Base-by-base conservation (phyloP, 2,113 vertebrate species). In the Pterocles burchelli region DNA sequence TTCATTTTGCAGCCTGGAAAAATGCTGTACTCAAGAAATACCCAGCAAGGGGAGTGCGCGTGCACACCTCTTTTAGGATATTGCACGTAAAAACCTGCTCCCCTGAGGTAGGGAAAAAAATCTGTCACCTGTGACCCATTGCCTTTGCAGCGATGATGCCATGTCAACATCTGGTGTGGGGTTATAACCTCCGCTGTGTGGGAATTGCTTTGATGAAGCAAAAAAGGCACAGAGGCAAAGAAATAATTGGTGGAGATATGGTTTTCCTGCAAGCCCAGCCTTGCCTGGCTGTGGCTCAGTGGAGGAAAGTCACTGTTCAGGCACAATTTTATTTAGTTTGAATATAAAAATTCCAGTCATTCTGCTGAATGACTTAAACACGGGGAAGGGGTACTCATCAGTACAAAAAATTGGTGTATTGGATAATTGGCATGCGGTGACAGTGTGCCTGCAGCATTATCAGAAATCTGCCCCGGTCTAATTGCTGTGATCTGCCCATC, bases 1-100 rank as follows among this genome's bases (percentile, higher is more conserved):
- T 91, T 84, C 16, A 1, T 66, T 75, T 41, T 0, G 2, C 26
- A 45, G 17, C 52, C 68, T 59, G n/a, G 61, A 67, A 87, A 79
- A 91, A 52, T 15, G 29, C 62, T 2, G 0, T 72, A 33, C 62
- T 51, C 36, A 20, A 51, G 80, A 76, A 66, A 68, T 36, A 43
- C 19, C 29, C 12, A 13, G 31, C 22, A 20, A 79, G 52, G 58
- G 72, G 54, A 82, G 24, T 6, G 0, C 0, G 0, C 6, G 3
- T 49, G 46, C 25, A 0, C 10, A 2, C 46, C 20, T 41, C 55
- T 79, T 77, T 55, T 52, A 51, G n/a, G 51, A 21, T 22, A 26
- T 41, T n/a, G 26, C 20, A 1, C 18, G 17, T 88, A 73, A 55
- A 83, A 58, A 2, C 16, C 12, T 4, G 2, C 65, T 38, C 33